Evolutionary conservation across 2,888 invertebrate species (phyloP), one percentile per base, ranked within the genome.

Genomic region (Bimastos eiseni): DNA sequence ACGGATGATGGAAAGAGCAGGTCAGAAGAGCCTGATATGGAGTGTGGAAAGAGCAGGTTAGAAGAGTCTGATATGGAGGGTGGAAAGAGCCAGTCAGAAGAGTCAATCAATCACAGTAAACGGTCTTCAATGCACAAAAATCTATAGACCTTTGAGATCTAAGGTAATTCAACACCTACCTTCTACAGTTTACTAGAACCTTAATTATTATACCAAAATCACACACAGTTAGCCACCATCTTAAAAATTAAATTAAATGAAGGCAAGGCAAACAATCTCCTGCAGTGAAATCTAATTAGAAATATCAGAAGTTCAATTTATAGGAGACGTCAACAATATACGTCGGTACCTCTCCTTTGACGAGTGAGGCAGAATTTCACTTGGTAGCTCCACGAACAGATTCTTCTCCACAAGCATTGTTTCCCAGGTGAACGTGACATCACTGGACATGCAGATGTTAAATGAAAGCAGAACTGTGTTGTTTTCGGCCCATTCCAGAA

Each of bases 381-480:
- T 96, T 89, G 98, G 98, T 94, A 98, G 96, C 93, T 98, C 97
- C 93, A 98, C 97, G 95, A 98, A 98, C 93, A 99, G 96, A 93
- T 97, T 96, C 92, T 97, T 97, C 92, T 97, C 96, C 84, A 93
- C 92, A 93, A 97, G 96, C 95, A 97, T 97, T 93, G 98, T 97
- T 95, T 98, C 97, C 98, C 98, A 98, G 94, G 96, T 96, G 90
- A 97, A 91, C 21, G 88, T 36, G 44, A 91, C 90, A n/a, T 55
- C 97, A 93, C 96, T 96, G 91, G 90, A 84, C 38, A 89, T 41
- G 30, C n/a, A 30, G 33, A 41, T 49, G n/a, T 41, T 89, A 37
- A 89, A 37, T 1, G 89, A 44, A 41, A 89, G 37, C 33, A 86
- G 86, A 86, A 86, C 86, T 15, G 34, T 36, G 37, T 37, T 89